Base-by-base conservation (phyloP, 2,113 vertebrate species). In the Prunella fulvescens region DNA sequence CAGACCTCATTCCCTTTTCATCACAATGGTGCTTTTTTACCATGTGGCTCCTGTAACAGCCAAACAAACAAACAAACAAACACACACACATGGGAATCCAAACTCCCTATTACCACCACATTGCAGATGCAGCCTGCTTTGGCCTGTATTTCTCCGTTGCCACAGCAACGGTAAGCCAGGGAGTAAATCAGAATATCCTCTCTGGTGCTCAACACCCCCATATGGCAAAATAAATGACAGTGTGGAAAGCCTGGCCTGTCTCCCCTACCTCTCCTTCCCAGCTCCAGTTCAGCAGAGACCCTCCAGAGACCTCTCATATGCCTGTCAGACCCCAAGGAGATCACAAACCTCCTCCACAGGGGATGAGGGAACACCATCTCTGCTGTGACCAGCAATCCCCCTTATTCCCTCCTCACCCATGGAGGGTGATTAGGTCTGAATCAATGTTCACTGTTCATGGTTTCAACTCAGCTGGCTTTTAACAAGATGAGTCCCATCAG, bases 91-190 rank as follows among this genome's bases (percentile, higher is more conserved):
- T 10, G 91, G 33, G 91, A 98, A 97, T 96, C 95, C 95, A 97
- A 97, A 97, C 94, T 88, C 62, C 93, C 91, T 95, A 92, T 97
- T 97, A 95, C 94, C 94, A 90, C 94, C 91, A 95, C 96, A 93
- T 39, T 96, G 89, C 97, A 98, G 98, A 97, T 97, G 97, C 96
- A 97, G 92, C 94, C 62, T 58, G 73, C 82, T 92, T 97, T 88
- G 90, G 97, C 96, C 97, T 96, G 97, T 96, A 97, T 98, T 96
- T 97, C 92, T 58, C 71, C 1, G 96, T 98, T 98, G 91, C 97
- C 91, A 93, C 70, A 97, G 97, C 96, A 97, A 98, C 97, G 0
- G 74, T 93, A 94, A 96, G 81, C 90, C 80, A 96, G 91, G 72
- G 95, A 88, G 81, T 96, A 95, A 96, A 97, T 92, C 81, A 91